Evolutionary conservation across 2,888 invertebrate species (phyloP).

Genomic region (Archips crataeganus): DNA sequence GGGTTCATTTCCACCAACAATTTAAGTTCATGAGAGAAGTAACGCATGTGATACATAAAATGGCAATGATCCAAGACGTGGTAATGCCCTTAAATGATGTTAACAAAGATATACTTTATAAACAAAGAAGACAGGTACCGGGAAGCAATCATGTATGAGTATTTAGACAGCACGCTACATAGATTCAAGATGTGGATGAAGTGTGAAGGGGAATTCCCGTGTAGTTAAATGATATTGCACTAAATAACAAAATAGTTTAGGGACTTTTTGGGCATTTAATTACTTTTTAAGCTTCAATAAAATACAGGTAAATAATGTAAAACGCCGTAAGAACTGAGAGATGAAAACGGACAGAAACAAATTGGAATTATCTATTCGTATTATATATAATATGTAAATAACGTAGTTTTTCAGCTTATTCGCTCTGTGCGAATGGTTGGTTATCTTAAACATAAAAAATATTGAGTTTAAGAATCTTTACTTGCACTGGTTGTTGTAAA

Average conservation of each 20-base stretch:
- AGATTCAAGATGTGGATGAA: not conserved
- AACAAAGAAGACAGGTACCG: constrained; percentile 6
- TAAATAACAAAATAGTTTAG: not conserved
- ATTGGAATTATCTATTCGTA: too few species aligned
- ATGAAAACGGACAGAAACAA: too few species aligned
- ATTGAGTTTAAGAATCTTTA: too few species aligned
- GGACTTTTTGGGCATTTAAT: not conserved
- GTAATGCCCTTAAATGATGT: constrained; percentile 28
- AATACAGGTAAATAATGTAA: too few species aligned
- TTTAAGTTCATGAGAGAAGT: constrained; percentile 24
- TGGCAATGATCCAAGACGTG: constrained; percentile 39
- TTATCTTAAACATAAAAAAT: too few species aligned
- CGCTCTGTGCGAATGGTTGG: not conserved
- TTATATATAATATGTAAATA: too few species aligned
- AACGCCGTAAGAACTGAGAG: too few species aligned
- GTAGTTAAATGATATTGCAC: not conserved
- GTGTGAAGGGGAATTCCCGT: not conserved
- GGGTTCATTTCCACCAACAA: constrained; percentile 21
- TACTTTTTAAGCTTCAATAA: not conserved
- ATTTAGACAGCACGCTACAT: not conserved
- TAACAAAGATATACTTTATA: constrained; percentile 10
- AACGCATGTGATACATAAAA: constrained; percentile 23
- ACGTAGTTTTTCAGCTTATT: not conserved
- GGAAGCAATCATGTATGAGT: not conserved
- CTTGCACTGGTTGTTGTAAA: too few species aligned